Evolutionary conservation across 2,888 invertebrate species (phyloP).

Genomic region (Brachyptera putata): DNA sequence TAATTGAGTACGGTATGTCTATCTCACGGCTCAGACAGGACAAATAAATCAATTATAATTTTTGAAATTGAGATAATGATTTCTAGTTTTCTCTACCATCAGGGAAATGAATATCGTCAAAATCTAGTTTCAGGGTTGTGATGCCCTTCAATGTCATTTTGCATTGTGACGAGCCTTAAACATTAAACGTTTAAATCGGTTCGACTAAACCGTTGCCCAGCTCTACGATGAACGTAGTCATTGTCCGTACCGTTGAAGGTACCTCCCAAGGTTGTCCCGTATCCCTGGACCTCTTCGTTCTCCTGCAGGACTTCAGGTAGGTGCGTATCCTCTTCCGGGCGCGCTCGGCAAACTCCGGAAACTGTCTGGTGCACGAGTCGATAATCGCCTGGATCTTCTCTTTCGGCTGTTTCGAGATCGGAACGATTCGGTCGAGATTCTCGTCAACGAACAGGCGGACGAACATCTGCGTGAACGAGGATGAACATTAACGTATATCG

Average conservation of each 20-base stretch:
- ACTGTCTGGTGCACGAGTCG: conserved; percentile 93
- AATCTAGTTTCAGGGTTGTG: too few species aligned
- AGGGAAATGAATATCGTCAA: too few species aligned
- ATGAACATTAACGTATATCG: not conserved
- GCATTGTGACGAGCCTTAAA: too few species aligned
- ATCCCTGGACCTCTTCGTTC: conserved; percentile 89
- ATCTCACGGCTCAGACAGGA: too few species aligned
- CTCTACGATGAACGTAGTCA: too few species aligned
- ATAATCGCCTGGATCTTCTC: conserved; percentile 97
- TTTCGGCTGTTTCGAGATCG: conserved; percentile 95
- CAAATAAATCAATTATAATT: too few species aligned
- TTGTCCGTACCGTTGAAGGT: conserved; percentile 41
- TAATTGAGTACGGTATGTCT: too few species aligned
- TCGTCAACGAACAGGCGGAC: conserved; percentile 95
- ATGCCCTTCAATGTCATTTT: too few species aligned
- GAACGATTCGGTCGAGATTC: conserved; percentile 92
- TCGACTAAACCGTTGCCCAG: too few species aligned
- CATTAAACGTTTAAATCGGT: too few species aligned
- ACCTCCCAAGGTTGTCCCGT: conserved; percentile 79
- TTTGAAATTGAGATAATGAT: too few species aligned
- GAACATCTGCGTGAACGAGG: conserved; percentile 74
- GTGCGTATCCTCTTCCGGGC: conserved; percentile 92
- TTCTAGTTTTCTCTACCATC: too few species aligned
- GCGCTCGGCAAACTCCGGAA: conserved; percentile 93
- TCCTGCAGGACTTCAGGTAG: conserved; percentile 90